Evolutionary conservation across 2,888 invertebrate species (phyloP).

Genomic region (Yponomeuta malinellus): DNA sequence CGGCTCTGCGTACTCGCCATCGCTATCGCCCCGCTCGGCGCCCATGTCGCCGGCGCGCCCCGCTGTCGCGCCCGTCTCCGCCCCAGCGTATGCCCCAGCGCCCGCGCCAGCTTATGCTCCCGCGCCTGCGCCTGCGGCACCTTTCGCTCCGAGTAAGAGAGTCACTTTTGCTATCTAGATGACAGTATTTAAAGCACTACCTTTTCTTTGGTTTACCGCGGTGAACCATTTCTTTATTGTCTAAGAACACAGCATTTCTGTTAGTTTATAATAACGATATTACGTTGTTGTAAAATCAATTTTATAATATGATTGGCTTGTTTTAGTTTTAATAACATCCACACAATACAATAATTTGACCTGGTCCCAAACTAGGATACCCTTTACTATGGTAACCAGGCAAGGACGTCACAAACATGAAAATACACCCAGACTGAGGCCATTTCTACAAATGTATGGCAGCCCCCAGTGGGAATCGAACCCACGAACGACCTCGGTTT

Average conservation of each 20-base stretch:
- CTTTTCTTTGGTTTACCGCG: neutral
- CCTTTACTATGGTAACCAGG: too few species aligned
- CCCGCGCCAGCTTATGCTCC: slow-evolving; percentile 25
- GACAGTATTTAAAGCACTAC: slow-evolving; percentile 15
- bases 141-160: slow-evolving; percentile 70
- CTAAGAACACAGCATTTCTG: neutral
- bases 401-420: too few species aligned
- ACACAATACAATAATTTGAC: too few species aligned
- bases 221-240: neutral
- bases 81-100: slow-evolving; percentile 27
- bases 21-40: slow-evolving; percentile 68
- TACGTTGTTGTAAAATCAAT: too few species aligned
- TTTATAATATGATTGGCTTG: too few species aligned
- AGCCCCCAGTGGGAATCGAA: too few species aligned
- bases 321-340: too few species aligned
- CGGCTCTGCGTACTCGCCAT: slow-evolving; percentile 71
- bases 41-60: slow-evolving; percentile 70
- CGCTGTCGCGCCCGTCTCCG: slow-evolving; percentile 31
- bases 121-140: slow-evolving; percentile 28
- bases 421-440: too few species aligned
- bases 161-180: slow-evolving; percentile 66
- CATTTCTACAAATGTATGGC: too few species aligned
- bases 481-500: too few species aligned
- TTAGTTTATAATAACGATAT: neutral
- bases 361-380: too few species aligned